phyloP scores from a whole-genome alignment of 2,113 vertebrate species.

The Sterna hirundo region DNA sequence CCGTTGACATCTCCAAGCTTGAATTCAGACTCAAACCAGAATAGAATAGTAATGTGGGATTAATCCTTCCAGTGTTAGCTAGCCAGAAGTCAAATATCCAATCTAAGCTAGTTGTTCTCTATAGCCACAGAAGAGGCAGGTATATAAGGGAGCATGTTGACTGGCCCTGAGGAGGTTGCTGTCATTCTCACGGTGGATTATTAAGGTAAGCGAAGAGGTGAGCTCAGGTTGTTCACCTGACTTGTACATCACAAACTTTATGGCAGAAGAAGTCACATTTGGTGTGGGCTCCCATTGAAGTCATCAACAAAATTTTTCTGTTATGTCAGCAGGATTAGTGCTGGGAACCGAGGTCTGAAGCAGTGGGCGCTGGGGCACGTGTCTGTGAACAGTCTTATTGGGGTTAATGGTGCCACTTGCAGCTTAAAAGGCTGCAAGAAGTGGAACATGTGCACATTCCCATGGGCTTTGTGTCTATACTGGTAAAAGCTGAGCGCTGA shows the following conservation, averaged over 20 bases:
- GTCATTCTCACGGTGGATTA: neutral
- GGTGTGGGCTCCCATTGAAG: neutral
- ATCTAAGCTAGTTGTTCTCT: neutral
- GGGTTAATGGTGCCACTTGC: neutral
- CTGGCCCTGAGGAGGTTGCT: neutral
- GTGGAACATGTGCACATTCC: neutral
- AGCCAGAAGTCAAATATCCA: neutral
- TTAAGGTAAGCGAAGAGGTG: neutral
- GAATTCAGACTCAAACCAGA: neutral
- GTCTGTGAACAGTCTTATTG: neutral
- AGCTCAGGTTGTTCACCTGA: neutral
- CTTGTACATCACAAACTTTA: accelerated
- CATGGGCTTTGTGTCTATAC: neutral
- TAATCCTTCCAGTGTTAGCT: neutral
- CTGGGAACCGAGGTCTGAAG: neutral
- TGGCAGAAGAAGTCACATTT: no score
- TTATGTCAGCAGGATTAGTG: neutral
- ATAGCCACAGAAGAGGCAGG: neutral
- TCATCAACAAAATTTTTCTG: neutral
- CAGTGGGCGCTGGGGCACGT: neutral
- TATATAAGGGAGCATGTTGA: neutral
- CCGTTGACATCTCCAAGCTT: neutral
- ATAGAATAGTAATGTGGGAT: neutral
- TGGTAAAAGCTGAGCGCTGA: neutral
- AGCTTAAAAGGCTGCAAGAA: neutral